Conservation (phyloP, 2,797 vertebrate species). For the Sarcophilus harrisii region DNA sequence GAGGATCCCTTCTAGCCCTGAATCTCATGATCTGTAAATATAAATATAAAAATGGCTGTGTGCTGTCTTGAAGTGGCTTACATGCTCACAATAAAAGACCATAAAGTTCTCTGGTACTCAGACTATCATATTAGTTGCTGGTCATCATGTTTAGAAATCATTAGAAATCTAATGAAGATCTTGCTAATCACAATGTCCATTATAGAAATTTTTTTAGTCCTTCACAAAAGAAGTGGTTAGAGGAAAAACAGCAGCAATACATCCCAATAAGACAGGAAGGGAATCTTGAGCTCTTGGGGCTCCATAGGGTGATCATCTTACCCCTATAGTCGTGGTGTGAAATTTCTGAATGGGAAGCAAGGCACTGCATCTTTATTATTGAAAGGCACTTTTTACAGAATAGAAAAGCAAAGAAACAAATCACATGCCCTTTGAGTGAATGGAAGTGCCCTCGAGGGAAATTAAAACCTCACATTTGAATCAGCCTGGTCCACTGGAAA, state of each 20-base stretch:
- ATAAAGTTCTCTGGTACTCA: not conserved
- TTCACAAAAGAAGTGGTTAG: not conserved
- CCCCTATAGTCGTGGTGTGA: not conserved
- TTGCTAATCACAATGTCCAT: slow-evolving; percentile 4
- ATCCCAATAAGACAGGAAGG: not conserved
- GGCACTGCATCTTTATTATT: not conserved
- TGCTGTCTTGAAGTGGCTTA: not conserved
- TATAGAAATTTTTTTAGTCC: not conserved
- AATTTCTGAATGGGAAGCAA: not conserved
- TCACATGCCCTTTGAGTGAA: not conserved
- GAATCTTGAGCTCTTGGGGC: not conserved
- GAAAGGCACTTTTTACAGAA: not conserved
- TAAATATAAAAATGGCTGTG: not conserved
- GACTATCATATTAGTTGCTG: not conserved
- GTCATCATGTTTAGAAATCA: slow-evolving; percentile 33
- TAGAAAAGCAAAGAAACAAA: not conserved
- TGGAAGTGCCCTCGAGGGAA: not conserved
- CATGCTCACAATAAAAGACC: not conserved
- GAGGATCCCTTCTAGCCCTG: not conserved
- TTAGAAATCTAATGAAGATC: slow-evolving; percentile 32
- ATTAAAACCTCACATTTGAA: not conserved
- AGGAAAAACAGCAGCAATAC: accelerated
- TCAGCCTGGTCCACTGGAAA: not conserved
- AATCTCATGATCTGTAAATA: not conserved
- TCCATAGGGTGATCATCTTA: not conserved